Evolutionary conservation across 2,113 vertebrate genomes (phyloP), one percentile per base, ranked within the genome.

Genomic region (Amazona vittata): DNA sequence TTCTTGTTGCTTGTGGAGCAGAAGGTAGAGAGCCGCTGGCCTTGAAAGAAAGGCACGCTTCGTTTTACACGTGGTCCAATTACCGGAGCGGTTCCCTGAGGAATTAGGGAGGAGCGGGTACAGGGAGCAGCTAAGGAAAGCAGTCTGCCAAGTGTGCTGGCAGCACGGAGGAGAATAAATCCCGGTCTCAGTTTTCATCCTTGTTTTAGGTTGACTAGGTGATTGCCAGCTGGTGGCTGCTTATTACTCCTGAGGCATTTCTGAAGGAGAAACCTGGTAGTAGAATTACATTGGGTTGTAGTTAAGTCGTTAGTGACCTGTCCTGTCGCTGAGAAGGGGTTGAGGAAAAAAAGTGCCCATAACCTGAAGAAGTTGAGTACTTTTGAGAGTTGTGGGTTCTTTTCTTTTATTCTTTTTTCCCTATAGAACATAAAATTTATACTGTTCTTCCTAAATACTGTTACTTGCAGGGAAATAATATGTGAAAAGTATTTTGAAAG

Each of bases 371-470:
- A 13, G 1, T 10, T 6, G 4, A 12, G 11, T 47, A 5, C 8
- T 73, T 6, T 9, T 2, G 11, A 5, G 14, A n/a, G 12, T 55
- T 64, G 6, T 0, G 0, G 8, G 4, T 5, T 63, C 49, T 59
- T 47, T 50, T 37, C 2, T 80, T 63, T 22, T 9, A 26, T 13
- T 1, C 0, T 26, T 11, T 77, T 60, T 77, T 81, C 20, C 5
- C 2, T 67, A 3, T 10, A 37, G 52, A 83, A 52, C 10, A 2
- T 8, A 49, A 33, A 24, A 20, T 22, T 53, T 64, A 1, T 53
- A 4, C 5, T 71, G 55, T 1, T n/a, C 2, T 62, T 86, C 3
- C 5, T 44, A 7, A 52, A 12, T 83, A 9, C 12, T 49, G 21
- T 46, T 89, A 29, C 15, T 87, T 84, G 59, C 8, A 64, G 29